A percentile compares a stretch with the other conserved stretches of the same genome.
Conservation (phyloP, 2,113 vertebrate genomes). For the Oceanites oceanicus region DNA sequence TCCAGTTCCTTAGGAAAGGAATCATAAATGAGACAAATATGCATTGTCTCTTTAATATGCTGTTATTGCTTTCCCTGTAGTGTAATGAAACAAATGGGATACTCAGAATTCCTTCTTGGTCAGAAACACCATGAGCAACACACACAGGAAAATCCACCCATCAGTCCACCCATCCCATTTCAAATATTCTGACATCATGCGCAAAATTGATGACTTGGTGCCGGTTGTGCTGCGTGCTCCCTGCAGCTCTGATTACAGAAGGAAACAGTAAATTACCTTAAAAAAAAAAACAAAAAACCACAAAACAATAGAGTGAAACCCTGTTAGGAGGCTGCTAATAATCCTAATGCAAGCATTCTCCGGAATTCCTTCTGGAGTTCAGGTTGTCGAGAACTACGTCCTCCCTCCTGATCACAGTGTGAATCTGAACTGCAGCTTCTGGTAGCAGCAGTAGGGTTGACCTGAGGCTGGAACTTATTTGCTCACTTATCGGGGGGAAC, state of each 20-base stretch:
- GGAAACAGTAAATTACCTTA: neutral
- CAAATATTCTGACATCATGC: neutral
- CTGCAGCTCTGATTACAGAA: neutral
- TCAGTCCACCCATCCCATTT: neutral
- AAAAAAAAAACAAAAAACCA: rapidly evolving
- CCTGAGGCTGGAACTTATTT: neutral
- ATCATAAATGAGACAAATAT: neutral
- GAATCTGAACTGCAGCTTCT: neutral
- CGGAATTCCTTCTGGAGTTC: neutral
- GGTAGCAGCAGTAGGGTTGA: neutral
- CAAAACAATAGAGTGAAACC: neutral
- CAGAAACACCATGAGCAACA: neutral
- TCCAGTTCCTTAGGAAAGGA: slow-evolving; percentile 1
- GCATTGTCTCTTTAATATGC: slow-evolving; percentile 31
- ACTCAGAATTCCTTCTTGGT: neutral
- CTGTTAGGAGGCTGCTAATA: neutral
- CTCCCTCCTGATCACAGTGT: rapidly evolving
- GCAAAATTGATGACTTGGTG: neutral
- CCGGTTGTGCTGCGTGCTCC: neutral
- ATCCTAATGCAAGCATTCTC: neutral
- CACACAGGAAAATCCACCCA: neutral
- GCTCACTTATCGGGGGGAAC: neutral
- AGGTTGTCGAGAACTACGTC: neutral
- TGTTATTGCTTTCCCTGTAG: slow-evolving; percentile 35
- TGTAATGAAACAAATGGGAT: neutral